Base-by-base conservation (phyloP, 2,888 invertebrate genomes). In the Volucella zonaria region DNA sequence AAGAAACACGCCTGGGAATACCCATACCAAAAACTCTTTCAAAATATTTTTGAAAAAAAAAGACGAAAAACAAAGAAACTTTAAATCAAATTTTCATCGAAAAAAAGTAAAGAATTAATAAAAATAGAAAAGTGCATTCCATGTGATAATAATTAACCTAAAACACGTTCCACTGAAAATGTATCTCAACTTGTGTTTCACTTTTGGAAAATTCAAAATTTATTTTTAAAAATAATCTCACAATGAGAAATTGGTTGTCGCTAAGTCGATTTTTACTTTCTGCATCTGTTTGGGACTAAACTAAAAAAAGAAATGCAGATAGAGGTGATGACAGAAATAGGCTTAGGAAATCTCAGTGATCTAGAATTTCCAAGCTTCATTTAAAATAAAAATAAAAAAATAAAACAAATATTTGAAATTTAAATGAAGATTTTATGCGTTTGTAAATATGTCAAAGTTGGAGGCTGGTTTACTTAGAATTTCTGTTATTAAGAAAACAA, bases 101-200 rank as follows among this genome's bases (percentile, higher is more conserved):
- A 8, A 23, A 31, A 54, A 23, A 12, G n/a, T n/a, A 11, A 52
- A 31, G 12, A 14, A 56, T 23, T 43, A 68, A 61, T 79, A 79
- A 59, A 73, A 56, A 62, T 70, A 68, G 67, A 45, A 70, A 66
- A 76, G 43, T 77, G 77, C 77, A 77, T 71, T 78, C 64, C 78
- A 78, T 64, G 31, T 31, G 56, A 58, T 64, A 78, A 51, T 66
- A 78, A 70, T 62, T 78, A 70, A 56, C 62, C 10, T 31, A 59
- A 49, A 40, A 38, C 18, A 40, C 47, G 47, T 74, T 64, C 54
- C 9, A 9, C 6, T 23, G 6, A 18, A 49, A 10, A 40, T 49
- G 38, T 14, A 18, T 40, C 51, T 23, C 8, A 8, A 11, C 12
- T n/a, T 6, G 4, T 52, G 12, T 45, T 54, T 56, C 38, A 56